Evolutionary conservation across 1,140 invertebrate genomes (phyloP).

Genomic region (Diploscapter pachys): DNA sequence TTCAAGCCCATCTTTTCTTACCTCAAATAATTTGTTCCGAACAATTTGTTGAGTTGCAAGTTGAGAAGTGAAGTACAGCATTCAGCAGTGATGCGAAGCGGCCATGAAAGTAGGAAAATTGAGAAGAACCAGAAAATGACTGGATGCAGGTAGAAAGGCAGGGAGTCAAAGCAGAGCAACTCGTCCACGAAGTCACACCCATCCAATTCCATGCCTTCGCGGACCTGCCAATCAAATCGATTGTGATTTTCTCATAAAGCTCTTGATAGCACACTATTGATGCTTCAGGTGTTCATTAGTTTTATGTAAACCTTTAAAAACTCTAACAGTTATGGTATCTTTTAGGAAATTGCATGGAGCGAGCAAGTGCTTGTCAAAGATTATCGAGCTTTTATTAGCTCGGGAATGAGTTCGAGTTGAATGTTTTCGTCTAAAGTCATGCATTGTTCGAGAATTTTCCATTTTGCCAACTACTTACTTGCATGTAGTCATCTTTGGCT

Average conservation of each 20-base stretch:
- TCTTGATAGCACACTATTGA: too few relatives aligned
- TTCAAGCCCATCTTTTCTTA: slow-evolving; percentile 24
- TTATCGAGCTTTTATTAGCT: too few relatives aligned
- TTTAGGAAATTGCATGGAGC: neutral
- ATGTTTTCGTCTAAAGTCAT: slow-evolving; percentile 12
- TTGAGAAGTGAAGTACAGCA: slow-evolving; percentile 80
- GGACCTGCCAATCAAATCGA: slow-evolving; percentile 33
- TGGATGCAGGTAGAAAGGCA: slow-evolving; percentile 63
- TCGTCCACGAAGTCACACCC: slow-evolving; percentile 70
- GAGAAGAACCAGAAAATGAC: slow-evolving; percentile 72
- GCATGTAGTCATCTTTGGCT: slow-evolving; percentile 79
- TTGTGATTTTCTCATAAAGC: too few relatives aligned
- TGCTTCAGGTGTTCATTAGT: too few relatives aligned
- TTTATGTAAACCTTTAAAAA: too few relatives aligned
- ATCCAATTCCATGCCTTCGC: slow-evolving; percentile 75
- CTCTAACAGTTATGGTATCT: neutral
- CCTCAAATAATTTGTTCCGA: slow-evolving; percentile 63
- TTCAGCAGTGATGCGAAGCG: slow-evolving; percentile 75
- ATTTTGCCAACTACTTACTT: slow-evolving; percentile 66
- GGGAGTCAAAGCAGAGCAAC: slow-evolving; percentile 69
- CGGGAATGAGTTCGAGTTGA: neutral
- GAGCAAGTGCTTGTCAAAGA: too few relatives aligned
- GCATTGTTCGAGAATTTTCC: slow-evolving; percentile 5
- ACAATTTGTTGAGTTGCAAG: slow-evolving; percentile 68
- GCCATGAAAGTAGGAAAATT: slow-evolving; percentile 78